Conservation (phyloP, 37 sponge, comb jelly and placozoan genomes). For the Spongilla lacustris region DNA sequence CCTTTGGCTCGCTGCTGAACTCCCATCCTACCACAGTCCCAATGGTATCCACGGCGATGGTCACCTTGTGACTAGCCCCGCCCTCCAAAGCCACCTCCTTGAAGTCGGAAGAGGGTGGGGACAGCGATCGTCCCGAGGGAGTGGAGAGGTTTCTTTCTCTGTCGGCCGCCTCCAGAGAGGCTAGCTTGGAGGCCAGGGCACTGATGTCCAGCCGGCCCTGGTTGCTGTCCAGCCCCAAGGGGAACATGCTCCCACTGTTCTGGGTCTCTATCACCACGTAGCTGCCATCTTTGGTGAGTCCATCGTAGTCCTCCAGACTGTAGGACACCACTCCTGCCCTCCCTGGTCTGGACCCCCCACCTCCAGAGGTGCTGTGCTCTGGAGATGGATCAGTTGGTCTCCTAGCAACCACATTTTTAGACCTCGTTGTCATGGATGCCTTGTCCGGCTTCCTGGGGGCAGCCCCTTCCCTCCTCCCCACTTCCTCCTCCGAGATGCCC, state of each 20-base stretch:
- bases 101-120: slow-evolving; percentile 3
- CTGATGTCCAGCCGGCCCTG: slow-evolving; percentile 28
- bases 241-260: slow-evolving; percentile 21
- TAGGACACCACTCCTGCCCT: no score
- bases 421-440: no score
- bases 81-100: slow-evolving; percentile 56
- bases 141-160: not conserved
- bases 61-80: slow-evolving; percentile 61
- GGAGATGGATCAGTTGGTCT: no score
- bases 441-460: no score
- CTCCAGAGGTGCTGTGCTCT: no score
- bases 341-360: no score
- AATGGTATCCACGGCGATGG: slow-evolving; percentile 36
- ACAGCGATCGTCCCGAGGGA: not conserved
- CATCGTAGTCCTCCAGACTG: not conserved
- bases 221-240: slow-evolving; percentile 51
- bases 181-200: slow-evolving; percentile 57
- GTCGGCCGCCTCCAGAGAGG: slow-evolving; percentile 35
- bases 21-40: slow-evolving; percentile 71
- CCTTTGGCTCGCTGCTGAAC: slow-evolving; percentile 79
- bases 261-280: slow-evolving; percentile 43
- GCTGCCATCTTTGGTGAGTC: slow-evolving; percentile 22
- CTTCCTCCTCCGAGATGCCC: no score
- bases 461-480: no score
- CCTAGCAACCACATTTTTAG: no score